A percentile compares a stretch with the other conserved stretches of the same genome.
Evolutionary conservation across 2,797 vertebrate genomes (phyloP).

Genomic region (Remorina albescens): DNA sequence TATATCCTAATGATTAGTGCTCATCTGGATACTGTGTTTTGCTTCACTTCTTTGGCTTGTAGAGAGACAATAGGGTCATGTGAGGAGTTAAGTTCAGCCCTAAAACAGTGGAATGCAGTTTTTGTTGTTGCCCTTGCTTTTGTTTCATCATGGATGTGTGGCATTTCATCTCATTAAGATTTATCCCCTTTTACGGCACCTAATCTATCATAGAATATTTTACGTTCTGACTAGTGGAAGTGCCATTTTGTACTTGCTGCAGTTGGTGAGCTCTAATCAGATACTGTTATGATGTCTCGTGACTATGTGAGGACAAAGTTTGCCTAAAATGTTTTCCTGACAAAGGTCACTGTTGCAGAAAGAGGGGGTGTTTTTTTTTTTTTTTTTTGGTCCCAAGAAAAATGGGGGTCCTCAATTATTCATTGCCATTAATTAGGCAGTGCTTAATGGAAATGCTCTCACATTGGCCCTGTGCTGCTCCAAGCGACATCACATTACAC

Average conservation of each 20-base stretch:
- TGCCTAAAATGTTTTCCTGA: conserved; percentile 51
- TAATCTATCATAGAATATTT: conserved; percentile 50
- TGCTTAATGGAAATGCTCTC: conserved; percentile 83
- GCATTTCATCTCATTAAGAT: conserved; percentile 62
- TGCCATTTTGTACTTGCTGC: conserved; percentile 7
- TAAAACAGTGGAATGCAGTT: conserved; percentile 64
- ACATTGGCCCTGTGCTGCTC: conserved; percentile 73
- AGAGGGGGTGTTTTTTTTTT: conserved; percentile 70
- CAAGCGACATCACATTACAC: conserved; percentile 83
- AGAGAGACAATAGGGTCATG: conserved; percentile 74
- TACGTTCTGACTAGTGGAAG: conserved; percentile 20
- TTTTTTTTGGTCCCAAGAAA: conserved; percentile 75
- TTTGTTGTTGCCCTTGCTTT: conserved; percentile 77
- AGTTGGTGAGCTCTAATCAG: conserved; percentile 1
- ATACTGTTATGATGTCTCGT: conserved; percentile 6
- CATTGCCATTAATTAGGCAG: conserved; percentile 80
- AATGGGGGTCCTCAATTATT: conserved; percentile 82
- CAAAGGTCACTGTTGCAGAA: conserved; percentile 75
- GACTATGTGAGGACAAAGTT: conserved; percentile 54
- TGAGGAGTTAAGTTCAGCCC: conserved; percentile 67
- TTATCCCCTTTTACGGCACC: conserved; percentile 43
- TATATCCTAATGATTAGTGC: conserved; percentile 87
- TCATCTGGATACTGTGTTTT: conserved; percentile 85
- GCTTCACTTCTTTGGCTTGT: conserved; percentile 80
- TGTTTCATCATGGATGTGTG: conserved; percentile 62